phyloP scores from a whole-genome alignment of 2,797 vertebrate species.

The Propithecus deckenii region DNA sequence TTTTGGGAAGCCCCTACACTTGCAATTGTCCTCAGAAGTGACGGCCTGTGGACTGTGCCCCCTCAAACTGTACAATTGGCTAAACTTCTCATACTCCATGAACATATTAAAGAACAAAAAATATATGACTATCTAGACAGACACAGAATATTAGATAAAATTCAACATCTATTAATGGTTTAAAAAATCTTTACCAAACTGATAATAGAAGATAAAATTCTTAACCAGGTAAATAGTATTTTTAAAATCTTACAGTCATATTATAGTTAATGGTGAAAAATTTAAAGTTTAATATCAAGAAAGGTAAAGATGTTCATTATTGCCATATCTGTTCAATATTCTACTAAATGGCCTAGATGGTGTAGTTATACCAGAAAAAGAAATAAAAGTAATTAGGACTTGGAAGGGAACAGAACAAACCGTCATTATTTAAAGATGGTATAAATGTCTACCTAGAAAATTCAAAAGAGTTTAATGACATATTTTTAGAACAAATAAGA shows the following conservation, averaged over 20 bases:
- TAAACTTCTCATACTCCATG: neutral
- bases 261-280: neutral
- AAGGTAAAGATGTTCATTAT: neutral
- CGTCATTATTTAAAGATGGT: neutral
- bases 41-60: neutral
- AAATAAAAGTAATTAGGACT: neutral
- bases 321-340: neutral
- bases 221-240: neutral
- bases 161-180: neutral
- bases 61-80: neutral
- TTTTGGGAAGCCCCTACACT: neutral
- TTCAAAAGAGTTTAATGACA: neutral
- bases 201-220: neutral
- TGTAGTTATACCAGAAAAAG: neutral
- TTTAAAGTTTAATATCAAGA: neutral
- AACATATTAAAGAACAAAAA: neutral
- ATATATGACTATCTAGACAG: neutral
- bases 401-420: neutral
- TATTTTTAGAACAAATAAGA: neutral
- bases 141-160: neutral
- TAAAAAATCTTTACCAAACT: neutral
- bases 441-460: neutral
- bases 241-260: neutral
- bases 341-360: neutral
- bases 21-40: neutral